phyloP scores from a whole-genome alignment of 2,888 invertebrate genomes.

The Amiota communis region DNA sequence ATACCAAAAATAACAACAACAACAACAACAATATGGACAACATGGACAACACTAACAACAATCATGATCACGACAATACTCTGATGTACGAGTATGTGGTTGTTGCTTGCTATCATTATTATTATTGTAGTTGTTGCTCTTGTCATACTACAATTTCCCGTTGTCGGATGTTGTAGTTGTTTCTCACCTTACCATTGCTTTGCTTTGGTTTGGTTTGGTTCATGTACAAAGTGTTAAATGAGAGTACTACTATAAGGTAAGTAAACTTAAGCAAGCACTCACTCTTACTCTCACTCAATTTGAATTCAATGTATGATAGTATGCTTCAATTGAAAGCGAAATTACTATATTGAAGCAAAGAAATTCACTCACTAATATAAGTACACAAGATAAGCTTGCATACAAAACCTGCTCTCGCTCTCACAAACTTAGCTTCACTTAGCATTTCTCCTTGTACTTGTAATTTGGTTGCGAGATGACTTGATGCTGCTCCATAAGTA shows the following conservation, averaged over 20 bases:
- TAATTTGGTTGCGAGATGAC: not conserved
- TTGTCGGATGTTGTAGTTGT: constrained; percentile 55
- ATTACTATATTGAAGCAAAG: constrained; percentile 4
- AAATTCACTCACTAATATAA: not conserved
- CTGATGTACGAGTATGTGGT: no score
- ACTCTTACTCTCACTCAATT: not conserved
- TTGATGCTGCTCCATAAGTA: no score
- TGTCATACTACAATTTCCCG: constrained; percentile 54
- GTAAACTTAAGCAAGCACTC: not conserved
- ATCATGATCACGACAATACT: not conserved
- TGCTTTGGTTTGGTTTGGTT: not conserved
- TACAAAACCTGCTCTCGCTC: no score
- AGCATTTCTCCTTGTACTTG: not conserved
- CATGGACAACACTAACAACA: constrained; percentile 30
- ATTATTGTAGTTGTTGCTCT: no score
- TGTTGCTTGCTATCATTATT: no score
- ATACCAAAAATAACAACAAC: constrained; percentile 26
- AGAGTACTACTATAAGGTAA: constrained; percentile 50
- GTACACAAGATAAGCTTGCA: no score
- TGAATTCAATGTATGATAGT: not conserved
- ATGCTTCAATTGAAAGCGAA: constrained; percentile 36
- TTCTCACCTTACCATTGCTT: not conserved
- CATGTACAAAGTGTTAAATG: constrained; percentile 2
- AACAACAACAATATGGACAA: constrained; percentile 29
- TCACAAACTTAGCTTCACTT: not conserved